Evolutionary conservation across 2,797 vertebrate species (phyloP).

Genomic region (Sciurus vulgaris): DNA sequence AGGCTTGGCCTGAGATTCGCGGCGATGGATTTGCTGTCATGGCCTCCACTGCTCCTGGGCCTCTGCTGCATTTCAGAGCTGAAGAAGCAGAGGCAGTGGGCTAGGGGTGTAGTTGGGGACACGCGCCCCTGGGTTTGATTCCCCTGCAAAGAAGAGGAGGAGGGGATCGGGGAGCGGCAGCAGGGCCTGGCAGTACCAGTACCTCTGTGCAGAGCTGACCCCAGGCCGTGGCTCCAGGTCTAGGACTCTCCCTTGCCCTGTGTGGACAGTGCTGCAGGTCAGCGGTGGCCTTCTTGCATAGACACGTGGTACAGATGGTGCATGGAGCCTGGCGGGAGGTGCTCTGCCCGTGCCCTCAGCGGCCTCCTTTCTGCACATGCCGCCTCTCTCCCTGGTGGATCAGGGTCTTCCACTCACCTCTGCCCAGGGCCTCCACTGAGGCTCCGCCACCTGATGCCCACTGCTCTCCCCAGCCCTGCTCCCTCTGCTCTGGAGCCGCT

Average conservation of each 20-base stretch:
- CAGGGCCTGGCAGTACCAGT: accelerated
- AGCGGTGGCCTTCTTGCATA: no score
- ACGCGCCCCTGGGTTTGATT: no score
- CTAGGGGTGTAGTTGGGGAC: no score
- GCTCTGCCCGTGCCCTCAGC: no score
- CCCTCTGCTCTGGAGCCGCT: accelerated
- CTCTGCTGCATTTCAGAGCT: not conserved
- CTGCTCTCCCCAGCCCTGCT: accelerated
- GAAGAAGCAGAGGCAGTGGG: not conserved
- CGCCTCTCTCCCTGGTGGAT: not conserved
- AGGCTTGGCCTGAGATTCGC: no score
- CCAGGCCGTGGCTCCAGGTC: not conserved
- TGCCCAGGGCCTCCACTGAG: not conserved
- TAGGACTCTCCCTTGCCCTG: no score
- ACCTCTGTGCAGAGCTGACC: not conserved
- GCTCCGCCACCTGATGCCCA: accelerated
- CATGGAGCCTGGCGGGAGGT: no score
- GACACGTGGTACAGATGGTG: no score
- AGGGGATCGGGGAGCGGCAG: no score
- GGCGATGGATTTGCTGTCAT: not conserved
- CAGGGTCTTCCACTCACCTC: not conserved
- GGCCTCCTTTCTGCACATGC: not conserved
- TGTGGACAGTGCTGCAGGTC: no score
- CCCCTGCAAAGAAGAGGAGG: no score
- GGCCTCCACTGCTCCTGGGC: not conserved